phyloP scores from a whole-genome alignment of 2,888 invertebrate species.

The Itoplectis maculator region DNA sequence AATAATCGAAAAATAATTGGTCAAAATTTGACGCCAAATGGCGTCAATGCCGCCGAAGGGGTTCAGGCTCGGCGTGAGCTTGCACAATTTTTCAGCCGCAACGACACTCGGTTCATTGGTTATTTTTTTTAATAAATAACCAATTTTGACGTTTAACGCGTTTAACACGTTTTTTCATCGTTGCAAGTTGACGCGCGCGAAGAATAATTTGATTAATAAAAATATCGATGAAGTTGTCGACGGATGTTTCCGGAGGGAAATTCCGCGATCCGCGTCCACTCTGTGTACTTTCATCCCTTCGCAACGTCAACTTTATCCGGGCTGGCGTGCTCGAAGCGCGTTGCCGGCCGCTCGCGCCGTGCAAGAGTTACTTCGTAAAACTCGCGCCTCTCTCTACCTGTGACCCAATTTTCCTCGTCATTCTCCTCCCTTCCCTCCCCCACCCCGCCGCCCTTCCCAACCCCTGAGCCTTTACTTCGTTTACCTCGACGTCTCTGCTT shows the following conservation, averaged over 20 bases:
- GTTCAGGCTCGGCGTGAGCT: too few relatives aligned
- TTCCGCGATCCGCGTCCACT: conserved; percentile 1
- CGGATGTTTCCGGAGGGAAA: conserved; percentile 18
- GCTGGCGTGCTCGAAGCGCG: conserved; percentile 22
- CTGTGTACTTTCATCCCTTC: conserved; percentile 26
- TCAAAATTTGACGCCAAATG: too few relatives aligned
- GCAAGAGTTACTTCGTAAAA: conserved; percentile 35
- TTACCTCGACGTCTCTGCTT: conserved; percentile 27
- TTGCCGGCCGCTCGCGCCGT: background rate
- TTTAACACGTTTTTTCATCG: too few relatives aligned
- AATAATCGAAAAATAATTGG: too few relatives aligned
- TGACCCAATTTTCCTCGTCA: conserved; percentile 60
- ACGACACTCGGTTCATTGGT: too few relatives aligned
- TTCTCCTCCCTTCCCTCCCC: conserved; percentile 28
- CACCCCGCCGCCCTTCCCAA: too few relatives aligned
- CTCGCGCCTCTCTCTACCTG: conserved; percentile 37
- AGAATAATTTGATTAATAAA: background rate
- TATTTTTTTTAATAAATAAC: too few relatives aligned
- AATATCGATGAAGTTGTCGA: background rate
- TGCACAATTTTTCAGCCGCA: too few relatives aligned
- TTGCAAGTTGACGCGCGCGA: too few relatives aligned
- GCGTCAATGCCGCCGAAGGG: too few relatives aligned
- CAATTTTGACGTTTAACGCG: too few relatives aligned
- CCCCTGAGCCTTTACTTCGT: conserved; percentile 26
- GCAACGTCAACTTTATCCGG: conserved; percentile 47